Conservation (phyloP, 2,888 invertebrate genomes). For the Leptinotarsa peninsularis region DNA sequence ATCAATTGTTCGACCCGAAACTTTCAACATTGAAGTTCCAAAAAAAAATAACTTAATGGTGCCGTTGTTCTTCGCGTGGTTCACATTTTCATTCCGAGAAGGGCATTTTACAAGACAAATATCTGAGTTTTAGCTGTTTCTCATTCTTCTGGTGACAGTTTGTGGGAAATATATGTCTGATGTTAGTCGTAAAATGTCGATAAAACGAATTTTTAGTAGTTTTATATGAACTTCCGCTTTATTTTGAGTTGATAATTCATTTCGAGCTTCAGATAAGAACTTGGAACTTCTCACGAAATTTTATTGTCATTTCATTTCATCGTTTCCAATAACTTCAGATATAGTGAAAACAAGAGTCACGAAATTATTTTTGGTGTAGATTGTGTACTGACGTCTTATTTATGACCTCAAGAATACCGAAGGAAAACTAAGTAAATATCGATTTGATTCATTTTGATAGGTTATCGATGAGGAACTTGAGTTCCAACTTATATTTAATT, state of each 20-base stretch:
- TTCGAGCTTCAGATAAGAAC: background rate
- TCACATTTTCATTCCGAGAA: constrained; percentile 7
- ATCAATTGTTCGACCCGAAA: no score
- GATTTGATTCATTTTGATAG: no score
- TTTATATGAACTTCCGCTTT: constrained; percentile 5
- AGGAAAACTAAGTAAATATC: no score
- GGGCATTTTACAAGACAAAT: constrained; percentile 1
- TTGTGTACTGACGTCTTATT: background rate
- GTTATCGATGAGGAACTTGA: no score
- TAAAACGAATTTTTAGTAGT: constrained; percentile 6
- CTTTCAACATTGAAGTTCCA: no score
- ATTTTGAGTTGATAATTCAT: background rate
- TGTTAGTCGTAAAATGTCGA: constrained; percentile 6
- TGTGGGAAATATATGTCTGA: constrained; percentile 4
- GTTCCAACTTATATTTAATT: no score
- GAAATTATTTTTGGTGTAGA: background rate
- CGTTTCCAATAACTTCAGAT: background rate
- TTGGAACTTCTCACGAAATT: background rate
- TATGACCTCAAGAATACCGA: no score
- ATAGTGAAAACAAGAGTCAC: background rate
- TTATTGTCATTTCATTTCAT: background rate
- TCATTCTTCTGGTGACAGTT: constrained; percentile 18
- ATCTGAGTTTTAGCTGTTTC: constrained; percentile 18
- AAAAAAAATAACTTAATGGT: no score
- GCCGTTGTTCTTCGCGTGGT: background rate